Evolutionary conservation across 1,140 invertebrate species (phyloP).

Genomic region (Luehdorfia chinensis): DNA sequence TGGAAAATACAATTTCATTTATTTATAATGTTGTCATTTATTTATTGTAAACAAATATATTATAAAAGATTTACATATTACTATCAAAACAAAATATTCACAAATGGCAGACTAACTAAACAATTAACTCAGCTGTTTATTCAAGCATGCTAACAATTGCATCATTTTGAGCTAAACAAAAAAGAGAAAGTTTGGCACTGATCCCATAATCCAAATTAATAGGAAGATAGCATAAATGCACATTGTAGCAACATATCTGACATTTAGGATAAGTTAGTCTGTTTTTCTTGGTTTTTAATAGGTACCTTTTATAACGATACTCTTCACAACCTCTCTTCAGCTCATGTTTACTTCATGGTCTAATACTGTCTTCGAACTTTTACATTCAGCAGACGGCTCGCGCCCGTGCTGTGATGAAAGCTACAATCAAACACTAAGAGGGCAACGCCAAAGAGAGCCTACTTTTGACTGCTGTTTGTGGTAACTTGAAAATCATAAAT

Average conservation of each 20-base stretch:
- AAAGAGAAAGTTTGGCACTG: slow-evolving; percentile 76
- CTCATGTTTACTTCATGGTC: slow-evolving; percentile 52
- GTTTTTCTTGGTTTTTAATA: slow-evolving; percentile 69
- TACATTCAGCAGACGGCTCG: slow-evolving; percentile 16
- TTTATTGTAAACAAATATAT: slow-evolving; percentile 77
- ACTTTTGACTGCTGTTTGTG: slow-evolving; percentile 66
- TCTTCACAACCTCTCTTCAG: slow-evolving; percentile 70
- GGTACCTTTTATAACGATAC: slow-evolving; percentile 76
- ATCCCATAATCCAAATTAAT: slow-evolving; percentile 70
- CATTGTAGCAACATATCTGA: slow-evolving; percentile 69
- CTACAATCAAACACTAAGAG: slow-evolving; percentile 20
- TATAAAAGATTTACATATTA: slow-evolving; percentile 78
- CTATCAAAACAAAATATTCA: slow-evolving; percentile 78
- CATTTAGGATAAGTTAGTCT: slow-evolving; percentile 62
- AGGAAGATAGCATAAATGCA: slow-evolving; percentile 72
- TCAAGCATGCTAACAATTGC: slow-evolving; percentile 75
- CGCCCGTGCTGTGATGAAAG: not conserved
- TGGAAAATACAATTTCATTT: slow-evolving; percentile 77
- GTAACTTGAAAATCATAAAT: slow-evolving; percentile 66
- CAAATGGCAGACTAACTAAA: slow-evolving; percentile 77
- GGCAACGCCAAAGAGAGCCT: slow-evolving; percentile 68
- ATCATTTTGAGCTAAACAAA: slow-evolving; percentile 75
- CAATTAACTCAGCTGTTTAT: slow-evolving; percentile 70
- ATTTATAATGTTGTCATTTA: slow-evolving; percentile 76
- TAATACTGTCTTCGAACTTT: slow-evolving; percentile 51